phyloP scores from a whole-genome alignment of 2,888 invertebrate genomes.

The Amblyjoppa fuscipennis region DNA sequence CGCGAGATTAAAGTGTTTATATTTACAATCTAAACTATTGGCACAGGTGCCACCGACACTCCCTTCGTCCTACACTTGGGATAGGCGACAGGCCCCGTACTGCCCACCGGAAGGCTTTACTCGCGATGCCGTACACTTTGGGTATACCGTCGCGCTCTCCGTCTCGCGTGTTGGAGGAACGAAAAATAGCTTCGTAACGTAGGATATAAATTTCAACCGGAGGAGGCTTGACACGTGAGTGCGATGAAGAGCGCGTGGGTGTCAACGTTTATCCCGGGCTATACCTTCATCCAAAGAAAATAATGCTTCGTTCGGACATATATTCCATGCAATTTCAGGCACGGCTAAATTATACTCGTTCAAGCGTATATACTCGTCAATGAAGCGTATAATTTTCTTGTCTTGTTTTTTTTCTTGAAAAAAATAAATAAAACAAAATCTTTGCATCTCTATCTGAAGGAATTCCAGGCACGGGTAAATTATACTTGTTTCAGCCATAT shows the following conservation, averaged over 20 bases:
- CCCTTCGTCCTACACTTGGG: not conserved
- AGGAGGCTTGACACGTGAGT: slow-evolving; percentile 29
- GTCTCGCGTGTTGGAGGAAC: not conserved
- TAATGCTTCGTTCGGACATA: not conserved
- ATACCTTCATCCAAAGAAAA: not conserved
- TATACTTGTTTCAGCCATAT: too few species aligned
- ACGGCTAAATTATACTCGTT: too few species aligned
- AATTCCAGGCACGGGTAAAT: too few species aligned
- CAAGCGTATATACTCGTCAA: too few species aligned
- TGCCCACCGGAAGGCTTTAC: slow-evolving; percentile 13
- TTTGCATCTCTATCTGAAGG: too few species aligned
- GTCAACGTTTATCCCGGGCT: slow-evolving; percentile 26
- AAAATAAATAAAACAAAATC: too few species aligned
- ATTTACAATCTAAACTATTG: slow-evolving; percentile 2
- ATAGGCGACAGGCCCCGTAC: not conserved
- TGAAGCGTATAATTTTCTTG: too few species aligned
- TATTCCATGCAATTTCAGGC: too few species aligned
- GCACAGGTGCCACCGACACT: not conserved
- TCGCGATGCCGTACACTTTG: not conserved
- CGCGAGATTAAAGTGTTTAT: not conserved
- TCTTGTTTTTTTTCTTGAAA: too few species aligned
- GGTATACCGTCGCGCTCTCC: not conserved
- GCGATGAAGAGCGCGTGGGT: slow-evolving; percentile 39
- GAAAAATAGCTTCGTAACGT: slow-evolving; percentile 1
- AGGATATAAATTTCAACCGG: slow-evolving; percentile 11